Evolutionary conservation across 1,140 invertebrate species (phyloP), one percentile per base, ranked within the genome.

Genomic region (Episyrphus balteatus): DNA sequence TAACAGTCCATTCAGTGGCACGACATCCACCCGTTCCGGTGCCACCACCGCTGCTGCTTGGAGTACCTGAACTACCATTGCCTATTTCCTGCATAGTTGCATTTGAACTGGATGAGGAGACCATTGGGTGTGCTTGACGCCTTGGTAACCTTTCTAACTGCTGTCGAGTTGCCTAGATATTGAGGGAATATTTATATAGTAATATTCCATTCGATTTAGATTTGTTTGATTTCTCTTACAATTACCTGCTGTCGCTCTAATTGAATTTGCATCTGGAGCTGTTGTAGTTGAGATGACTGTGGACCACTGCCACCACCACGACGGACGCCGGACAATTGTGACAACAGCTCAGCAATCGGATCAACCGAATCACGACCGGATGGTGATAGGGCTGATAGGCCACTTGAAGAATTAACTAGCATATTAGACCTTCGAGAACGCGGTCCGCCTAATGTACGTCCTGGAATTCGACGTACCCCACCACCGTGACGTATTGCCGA

Each of bases 261-360:
- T 68, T 91, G 86, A 61, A 92, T 71, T 70, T 92, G 88, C 86
- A 91, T 91, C 70, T 90, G 88, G 21, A 26, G 21, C 21, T 26
- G 21, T 26, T 26, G 21, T 55, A 91, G 70, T 61, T 92, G 87
- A 67, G 90, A 86, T 62, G 90, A 73, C 67, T 89, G 86, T 48
- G 83, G 82, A 50, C 84, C 82, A 56, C 81, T 79, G 54, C 79
- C 77, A 47, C 76, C 71, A 58, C 73, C 76, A 69, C 89, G 78
- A 55, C 88, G 75, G 51, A 92, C 89, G 51, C 89, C 90, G 19
- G 89, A 92, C 58, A 96, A 76, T 71, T 94, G 91, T 44, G 89
- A 92, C 46, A 95, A 73, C 51, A 95, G 75, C 75, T 96, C 91
- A 36, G 89, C 88, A 55, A 97, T 96, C 44, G 92, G 92, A 79